These are phyloP conservation scores for Hetaerina americana DNA, from an alignment of 1,140 invertebrate species.

Conservation along the genomic window DNA sequence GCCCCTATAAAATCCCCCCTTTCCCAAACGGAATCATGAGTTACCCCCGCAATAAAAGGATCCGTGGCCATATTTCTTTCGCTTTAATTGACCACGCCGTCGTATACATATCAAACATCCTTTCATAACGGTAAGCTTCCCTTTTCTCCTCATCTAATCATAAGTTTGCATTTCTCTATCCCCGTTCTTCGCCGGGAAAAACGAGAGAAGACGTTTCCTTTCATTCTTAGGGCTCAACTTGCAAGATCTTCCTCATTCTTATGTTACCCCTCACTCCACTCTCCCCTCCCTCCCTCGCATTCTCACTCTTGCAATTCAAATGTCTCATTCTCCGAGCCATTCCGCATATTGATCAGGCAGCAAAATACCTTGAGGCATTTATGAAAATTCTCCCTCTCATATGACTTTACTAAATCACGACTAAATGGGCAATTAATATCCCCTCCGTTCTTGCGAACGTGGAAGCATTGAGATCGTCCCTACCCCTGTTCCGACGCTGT, in stretches of 20 bases:
- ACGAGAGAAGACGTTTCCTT: not conserved
- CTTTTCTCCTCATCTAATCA: not conserved
- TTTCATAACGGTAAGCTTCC: not conserved
- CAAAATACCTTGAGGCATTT: not conserved
- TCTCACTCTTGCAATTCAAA: not conserved
- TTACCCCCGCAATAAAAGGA: not conserved
- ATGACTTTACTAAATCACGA: not conserved
- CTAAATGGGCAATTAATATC: not conserved
- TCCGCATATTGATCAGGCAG: not conserved
- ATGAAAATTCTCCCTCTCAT: not conserved
- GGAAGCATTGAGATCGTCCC: no score
- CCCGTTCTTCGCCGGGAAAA: no score
- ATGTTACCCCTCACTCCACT: no score
- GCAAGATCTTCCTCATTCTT: no score
- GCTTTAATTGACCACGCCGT: not conserved
- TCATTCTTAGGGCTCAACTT: not conserved
- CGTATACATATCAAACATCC: not conserved
- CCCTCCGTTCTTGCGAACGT: no score
- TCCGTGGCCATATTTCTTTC: not conserved
- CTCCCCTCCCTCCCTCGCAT: no score
- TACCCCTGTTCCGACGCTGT: no score
- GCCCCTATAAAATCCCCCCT: no score
- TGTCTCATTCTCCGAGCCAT: not conserved
- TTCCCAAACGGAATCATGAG: not conserved
- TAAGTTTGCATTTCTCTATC: not conserved